phyloP scores from a whole-genome alignment of 2,888 invertebrate genomes.

The Phrixothrix hirtus region DNA sequence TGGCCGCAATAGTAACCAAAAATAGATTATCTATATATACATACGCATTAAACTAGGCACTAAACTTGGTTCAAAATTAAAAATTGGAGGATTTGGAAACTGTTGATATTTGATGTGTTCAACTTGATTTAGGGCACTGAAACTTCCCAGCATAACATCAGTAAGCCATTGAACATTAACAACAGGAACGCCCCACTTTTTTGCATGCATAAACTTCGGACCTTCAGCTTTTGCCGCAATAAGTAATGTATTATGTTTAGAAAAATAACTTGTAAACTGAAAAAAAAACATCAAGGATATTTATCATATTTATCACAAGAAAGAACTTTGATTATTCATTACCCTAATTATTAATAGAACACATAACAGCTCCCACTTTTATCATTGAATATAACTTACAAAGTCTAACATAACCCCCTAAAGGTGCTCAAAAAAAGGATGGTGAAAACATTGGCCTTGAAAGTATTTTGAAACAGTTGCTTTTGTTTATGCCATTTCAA shows the following conservation, averaged over 20 bases:
- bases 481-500: too few species aligned
- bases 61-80: slow-evolving; percentile 82
- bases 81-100: slow-evolving; percentile 72
- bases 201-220: slow-evolving; percentile 83
- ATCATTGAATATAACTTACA: too few species aligned
- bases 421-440: too few species aligned
- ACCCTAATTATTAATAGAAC: too few species aligned
- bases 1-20: too few species aligned
- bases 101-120: slow-evolving; percentile 88
- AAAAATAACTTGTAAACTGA: slow-evolving; percentile 73
- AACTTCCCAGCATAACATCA: slow-evolving; percentile 88
- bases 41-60: slow-evolving; percentile 91
- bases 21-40: too few species aligned
- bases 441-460: too few species aligned
- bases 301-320: too few species aligned
- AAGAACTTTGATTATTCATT: too few species aligned
- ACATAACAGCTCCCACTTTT: too few species aligned
- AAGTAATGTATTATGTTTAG: slow-evolving; percentile 77
- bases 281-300: slow-evolving; percentile 31
- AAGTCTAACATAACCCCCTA: too few species aligned
- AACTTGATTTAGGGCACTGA: slow-evolving; percentile 77
- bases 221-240: slow-evolving; percentile 84
- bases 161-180: slow-evolving; percentile 94
- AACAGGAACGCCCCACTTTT: slow-evolving; percentile 89
- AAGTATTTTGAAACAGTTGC: too few species aligned